Evolutionary conservation across 2,797 vertebrate genomes (phyloP).

Genomic region (Rhinella marina): DNA sequence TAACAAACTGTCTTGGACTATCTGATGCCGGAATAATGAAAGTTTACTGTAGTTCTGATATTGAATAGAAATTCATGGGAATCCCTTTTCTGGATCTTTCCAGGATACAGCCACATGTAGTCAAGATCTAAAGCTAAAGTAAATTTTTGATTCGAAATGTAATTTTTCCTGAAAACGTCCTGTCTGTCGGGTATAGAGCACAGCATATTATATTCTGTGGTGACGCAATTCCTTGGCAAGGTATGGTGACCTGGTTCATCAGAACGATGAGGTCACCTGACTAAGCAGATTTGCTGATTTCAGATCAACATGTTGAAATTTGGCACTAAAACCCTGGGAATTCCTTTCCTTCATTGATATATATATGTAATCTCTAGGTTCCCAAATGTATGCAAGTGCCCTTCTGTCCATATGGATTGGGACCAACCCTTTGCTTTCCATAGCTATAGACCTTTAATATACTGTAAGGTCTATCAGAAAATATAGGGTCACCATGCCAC

Average conservation of each 20-base stretch:
- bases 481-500: background rate
- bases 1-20: background rate
- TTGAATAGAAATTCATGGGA: background rate
- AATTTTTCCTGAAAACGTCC: constrained; percentile 35
- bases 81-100: background rate
- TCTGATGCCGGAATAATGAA: background rate
- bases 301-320: constrained; percentile 32
- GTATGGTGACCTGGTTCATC: background rate
- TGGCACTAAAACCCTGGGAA: background rate
- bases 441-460: background rate
- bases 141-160: background rate
- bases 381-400: background rate
- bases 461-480: background rate
- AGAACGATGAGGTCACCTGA: constrained; percentile 21
- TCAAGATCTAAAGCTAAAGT: background rate
- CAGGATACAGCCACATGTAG: no score
- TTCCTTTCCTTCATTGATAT: background rate
- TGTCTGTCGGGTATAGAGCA: background rate
- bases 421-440: background rate
- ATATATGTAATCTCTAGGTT: background rate
- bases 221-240: background rate
- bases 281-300: constrained; percentile 13
- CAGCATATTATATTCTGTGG: constrained; percentile 13
- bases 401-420: background rate
- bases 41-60: background rate